phyloP scores from a whole-genome alignment of 2,888 invertebrate genomes.

The Operophtera brumata region DNA sequence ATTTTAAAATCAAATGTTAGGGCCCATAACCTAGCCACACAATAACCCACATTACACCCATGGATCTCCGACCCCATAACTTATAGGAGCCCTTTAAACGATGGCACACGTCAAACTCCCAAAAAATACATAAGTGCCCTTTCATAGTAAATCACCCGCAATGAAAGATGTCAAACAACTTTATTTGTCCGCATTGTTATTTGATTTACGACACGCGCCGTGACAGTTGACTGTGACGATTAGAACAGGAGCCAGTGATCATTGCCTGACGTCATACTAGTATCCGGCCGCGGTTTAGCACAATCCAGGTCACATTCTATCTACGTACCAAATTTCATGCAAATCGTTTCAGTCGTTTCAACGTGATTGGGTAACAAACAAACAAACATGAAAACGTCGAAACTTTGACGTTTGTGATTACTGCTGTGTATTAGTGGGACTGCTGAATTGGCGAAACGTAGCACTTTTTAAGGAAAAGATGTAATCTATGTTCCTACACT shows the following conservation, averaged over 20 bases:
- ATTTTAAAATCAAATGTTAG: not conserved
- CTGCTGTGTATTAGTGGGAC: too few species aligned
- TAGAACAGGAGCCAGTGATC: conserved; percentile 7
- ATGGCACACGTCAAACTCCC: conserved; percentile 19
- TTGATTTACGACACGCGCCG: conserved; percentile 46
- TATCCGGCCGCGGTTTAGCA: too few species aligned
- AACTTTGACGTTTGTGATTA: too few species aligned
- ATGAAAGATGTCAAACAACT: conserved; percentile 40
- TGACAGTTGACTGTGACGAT: conserved; percentile 28
- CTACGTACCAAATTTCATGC: too few species aligned
- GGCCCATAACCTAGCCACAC: conserved; percentile 9
- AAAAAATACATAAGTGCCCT: conserved; percentile 26
- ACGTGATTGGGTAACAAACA: too few species aligned
- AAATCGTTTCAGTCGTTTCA: too few species aligned
- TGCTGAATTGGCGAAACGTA: not conserved
- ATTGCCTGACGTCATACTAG: not conserved
- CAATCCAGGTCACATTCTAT: too few species aligned
- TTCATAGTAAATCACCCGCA: conserved; percentile 30
- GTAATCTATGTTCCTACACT: too few species aligned
- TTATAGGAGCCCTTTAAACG: conserved; percentile 20
- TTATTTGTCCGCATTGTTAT: conserved; percentile 45
- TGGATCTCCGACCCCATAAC: conserved; percentile 18
- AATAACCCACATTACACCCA: conserved; percentile 10
- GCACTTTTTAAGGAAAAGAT: too few species aligned
- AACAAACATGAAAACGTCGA: too few species aligned